These are phyloP conservation scores for Physeter macrocephalus DNA, from an alignment of 2,113 vertebrate genomes.

Conservation along the genomic window DNA sequence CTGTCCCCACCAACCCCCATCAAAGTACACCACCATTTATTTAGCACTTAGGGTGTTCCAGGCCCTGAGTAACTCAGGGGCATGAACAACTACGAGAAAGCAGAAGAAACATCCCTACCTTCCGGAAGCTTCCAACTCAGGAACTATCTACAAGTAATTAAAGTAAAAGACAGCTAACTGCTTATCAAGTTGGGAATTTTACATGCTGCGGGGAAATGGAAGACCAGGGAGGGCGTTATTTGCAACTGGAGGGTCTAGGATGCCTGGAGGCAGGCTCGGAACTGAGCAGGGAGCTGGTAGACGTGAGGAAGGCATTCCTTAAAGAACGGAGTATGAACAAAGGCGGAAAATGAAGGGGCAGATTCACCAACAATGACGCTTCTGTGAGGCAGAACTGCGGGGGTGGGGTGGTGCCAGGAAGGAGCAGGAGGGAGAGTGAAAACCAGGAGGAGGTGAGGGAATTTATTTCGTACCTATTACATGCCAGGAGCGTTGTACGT, in stretches of 20 bases:
- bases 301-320: background rate
- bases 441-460: background rate
- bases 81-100: background rate
- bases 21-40: background rate
- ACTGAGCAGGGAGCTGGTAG: background rate
- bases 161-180: background rate
- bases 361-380: background rate
- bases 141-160: background rate
- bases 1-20: background rate
- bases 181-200: background rate
- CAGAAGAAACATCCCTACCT: background rate
- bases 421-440: background rate
- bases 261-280: background rate
- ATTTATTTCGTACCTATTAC: background rate
- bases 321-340: background rate
- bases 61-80: background rate
- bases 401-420: rapidly evolving
- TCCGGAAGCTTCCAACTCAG: background rate
- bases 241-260: background rate
- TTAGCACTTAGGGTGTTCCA: background rate
- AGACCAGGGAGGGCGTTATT: background rate
- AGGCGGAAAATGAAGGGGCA: background rate
- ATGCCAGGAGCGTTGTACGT: rapidly evolving
- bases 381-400: background rate
- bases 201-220: background rate